Evolutionary conservation across 1,140 invertebrate genomes (phyloP).

Genomic region (Caerostris darwini): DNA sequence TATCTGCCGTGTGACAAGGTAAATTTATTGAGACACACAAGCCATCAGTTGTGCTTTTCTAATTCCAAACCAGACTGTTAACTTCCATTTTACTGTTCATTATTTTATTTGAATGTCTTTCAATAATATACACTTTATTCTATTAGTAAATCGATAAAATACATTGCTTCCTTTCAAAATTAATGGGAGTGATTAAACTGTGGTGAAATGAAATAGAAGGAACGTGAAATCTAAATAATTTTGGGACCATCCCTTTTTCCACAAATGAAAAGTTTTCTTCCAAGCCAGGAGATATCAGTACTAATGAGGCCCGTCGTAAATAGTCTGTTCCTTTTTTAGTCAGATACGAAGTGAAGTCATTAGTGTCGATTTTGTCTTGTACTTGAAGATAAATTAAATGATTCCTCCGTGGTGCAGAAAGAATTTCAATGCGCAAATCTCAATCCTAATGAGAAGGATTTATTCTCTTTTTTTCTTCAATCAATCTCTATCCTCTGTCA

Average conservation of each 20-base stretch:
- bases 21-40: too few relatives aligned
- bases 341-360: slow-evolving; percentile 12
- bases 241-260: neutral
- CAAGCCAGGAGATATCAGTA: neutral
- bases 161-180: neutral
- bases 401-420: neutral
- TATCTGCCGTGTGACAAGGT: too few relatives aligned
- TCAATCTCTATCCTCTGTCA: neutral
- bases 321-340: neutral
- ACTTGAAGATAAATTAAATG: slow-evolving; percentile 27
- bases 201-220: neutral
- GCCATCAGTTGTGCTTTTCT: too few relatives aligned
- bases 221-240: neutral
- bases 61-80: too few relatives aligned
- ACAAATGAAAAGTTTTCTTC: neutral
- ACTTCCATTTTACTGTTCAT: too few relatives aligned
- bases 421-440: slow-evolving; percentile 27
- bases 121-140: too few relatives aligned
- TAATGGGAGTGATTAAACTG: neutral
- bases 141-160: too few relatives aligned
- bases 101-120: too few relatives aligned
- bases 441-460: neutral
- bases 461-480: neutral
- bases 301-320: neutral
- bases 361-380: slow-evolving; percentile 36